Evolutionary conservation across 2,888 invertebrate genomes (phyloP).

Genomic region (Andrena trimmerana): DNA sequence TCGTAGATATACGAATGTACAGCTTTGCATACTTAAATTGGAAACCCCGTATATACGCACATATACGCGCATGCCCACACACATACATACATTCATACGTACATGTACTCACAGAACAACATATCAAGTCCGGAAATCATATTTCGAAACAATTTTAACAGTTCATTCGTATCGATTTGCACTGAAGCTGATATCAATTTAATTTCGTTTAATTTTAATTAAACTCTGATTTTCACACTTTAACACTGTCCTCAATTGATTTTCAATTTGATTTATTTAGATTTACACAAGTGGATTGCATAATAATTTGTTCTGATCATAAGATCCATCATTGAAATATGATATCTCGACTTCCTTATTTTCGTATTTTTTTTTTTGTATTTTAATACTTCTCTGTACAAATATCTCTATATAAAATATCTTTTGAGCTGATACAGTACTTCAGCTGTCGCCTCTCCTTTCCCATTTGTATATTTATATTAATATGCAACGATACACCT

Average conservation of each 20-base stretch:
- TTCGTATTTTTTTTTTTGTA: conserved; percentile 52
- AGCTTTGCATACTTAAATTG: conserved; percentile 31
- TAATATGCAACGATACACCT: conserved; percentile 37
- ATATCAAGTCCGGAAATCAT: conserved; percentile 36
- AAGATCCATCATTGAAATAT: conserved; percentile 41
- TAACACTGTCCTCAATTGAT: not conserved
- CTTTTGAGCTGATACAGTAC: conserved; percentile 71
- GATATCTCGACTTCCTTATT: conserved; percentile 47
- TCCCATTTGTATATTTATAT: conserved; percentile 52
- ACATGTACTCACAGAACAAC: conserved; percentile 37
- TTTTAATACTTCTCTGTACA: conserved; percentile 80
- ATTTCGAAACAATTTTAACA: conserved; percentile 20
- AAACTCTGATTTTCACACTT: not conserved
- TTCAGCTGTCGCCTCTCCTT: conserved; percentile 33
- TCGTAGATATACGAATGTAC: conserved; percentile 2
- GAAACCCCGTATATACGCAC: conserved; percentile 43
- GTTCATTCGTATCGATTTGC: conserved; percentile 6
- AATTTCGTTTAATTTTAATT: conserved; percentile 8
- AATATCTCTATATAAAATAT: conserved; percentile 85
- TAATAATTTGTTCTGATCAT: conserved; percentile 15
- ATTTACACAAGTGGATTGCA: conserved; percentile 19
- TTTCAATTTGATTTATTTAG: conserved; percentile 3
- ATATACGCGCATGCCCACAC: conserved; percentile 42
- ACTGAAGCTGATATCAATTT: conserved; percentile 18
- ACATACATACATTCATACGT: conserved; percentile 51